Conservation (phyloP, 2,797 vertebrate genomes). For the Rousettus madagascariensis region DNA sequence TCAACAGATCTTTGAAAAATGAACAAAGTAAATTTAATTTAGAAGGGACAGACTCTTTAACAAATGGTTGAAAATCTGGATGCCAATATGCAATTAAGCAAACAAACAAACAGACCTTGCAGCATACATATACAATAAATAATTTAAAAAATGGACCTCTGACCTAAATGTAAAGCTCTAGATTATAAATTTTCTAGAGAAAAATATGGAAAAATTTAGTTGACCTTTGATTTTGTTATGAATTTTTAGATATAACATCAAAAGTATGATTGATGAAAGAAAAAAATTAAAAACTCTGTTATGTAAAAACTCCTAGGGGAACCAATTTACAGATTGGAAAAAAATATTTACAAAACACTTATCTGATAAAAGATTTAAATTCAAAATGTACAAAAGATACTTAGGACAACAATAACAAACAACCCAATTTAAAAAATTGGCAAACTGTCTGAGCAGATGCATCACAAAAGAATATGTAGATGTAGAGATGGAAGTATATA, state of each 20-base stretch:
- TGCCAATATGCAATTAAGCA: neutral
- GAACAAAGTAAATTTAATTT: neutral
- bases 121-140: neutral
- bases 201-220: neutral
- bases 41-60: neutral
- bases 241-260: neutral
- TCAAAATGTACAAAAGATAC: neutral
- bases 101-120: neutral
- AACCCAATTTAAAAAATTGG: neutral
- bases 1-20: neutral
- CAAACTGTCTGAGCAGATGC: neutral
- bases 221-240: neutral
- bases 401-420: neutral
- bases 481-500: neutral
- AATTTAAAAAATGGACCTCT: neutral
- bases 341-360: neutral
- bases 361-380: neutral
- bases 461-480: neutral
- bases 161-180: neutral
- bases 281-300: neutral
- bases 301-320: neutral
- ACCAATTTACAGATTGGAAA: neutral
- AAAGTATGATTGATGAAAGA: neutral
- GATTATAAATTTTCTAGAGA: neutral
- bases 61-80: neutral